Conservation (phyloP, 2,797 vertebrate species). For the Calcarius lapponicus region DNA sequence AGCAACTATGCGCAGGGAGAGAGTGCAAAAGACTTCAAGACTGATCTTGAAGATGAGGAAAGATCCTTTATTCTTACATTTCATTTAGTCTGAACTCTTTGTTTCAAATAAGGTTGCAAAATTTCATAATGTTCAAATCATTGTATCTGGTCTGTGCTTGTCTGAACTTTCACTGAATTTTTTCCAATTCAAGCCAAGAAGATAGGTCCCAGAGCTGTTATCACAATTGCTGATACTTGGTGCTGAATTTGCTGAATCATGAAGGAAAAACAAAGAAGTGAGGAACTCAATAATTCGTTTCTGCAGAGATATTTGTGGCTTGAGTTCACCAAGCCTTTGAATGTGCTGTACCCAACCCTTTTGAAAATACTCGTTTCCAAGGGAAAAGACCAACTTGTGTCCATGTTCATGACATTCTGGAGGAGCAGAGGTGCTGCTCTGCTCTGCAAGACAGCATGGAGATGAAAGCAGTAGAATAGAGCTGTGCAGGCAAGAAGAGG, state of each 20-base stretch:
- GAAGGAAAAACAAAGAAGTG: neutral
- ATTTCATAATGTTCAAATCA: neutral
- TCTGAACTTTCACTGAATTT: conserved; percentile 15
- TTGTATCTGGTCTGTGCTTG: conserved; percentile 6
- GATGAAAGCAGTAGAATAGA: neutral
- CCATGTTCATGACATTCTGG: neutral
- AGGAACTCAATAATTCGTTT: neutral
- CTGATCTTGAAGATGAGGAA: neutral
- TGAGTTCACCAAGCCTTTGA: neutral
- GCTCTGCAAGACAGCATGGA: neutral
- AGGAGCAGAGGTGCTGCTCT: neutral
- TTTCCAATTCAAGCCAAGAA: neutral
- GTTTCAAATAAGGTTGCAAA: neutral
- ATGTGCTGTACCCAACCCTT: neutral
- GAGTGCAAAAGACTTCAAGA: neutral
- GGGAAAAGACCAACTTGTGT: neutral
- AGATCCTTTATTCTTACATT: neutral
- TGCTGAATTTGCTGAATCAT: neutral
- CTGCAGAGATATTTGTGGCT: neutral
- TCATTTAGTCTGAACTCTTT: neutral
- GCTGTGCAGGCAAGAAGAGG: neutral
- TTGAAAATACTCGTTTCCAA: neutral
- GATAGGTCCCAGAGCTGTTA: neutral
- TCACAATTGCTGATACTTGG: neutral
- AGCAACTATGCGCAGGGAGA: neutral